Evolutionary conservation across 2,113 vertebrate species (phyloP), one percentile per base, ranked within the genome.

Genomic region (Oryzias melastigma): DNA sequence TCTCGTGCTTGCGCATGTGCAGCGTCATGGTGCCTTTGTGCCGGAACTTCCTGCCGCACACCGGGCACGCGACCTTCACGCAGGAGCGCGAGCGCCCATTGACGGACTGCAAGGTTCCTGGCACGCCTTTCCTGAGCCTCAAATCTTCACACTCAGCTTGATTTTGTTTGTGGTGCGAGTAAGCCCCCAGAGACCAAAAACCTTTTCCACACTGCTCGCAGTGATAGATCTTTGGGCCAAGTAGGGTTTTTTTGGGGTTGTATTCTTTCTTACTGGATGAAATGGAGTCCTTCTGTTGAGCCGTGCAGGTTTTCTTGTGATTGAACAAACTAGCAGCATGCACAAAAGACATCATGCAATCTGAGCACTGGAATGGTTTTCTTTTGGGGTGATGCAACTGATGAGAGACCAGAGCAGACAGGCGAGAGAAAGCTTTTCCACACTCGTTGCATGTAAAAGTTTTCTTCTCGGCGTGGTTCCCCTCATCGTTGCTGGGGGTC

Each of bases 111-210:
- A 56, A 16, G 17, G 84, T 75, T 19, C 73, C 71, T 0, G 54
- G 12, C 0, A 45, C 27, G 5, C 78, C 81, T 40, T 71, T 87
- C 25, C 64, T 72, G 5, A 83, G 68, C 71, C 74, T 85, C 19
- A 82, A 58, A 42, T 89, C 85, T 17, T 72, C 43, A 67, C 91
- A 91, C 45, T 72, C 81, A 4, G 59, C 47, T 5, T 78, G 87
- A 73, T 80, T 86, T 77, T 91, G 91, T 64, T 87, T 91, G 80
- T 93, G 92, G 64, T 90, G 89, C n/a, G 84, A 86, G 27, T 85
- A 91, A 5, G 92, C 92, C 14, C 91, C 92, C 15, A 89, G 61
- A 41, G 92, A 92, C 92, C 92, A 93, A 77, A 92, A 93, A 1
- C 91, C 90, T 44, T 93, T 93, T 24, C 86, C 88, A 25, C 92